Conservation (phyloP, 2,797 vertebrate species). For the Ptychadena robeensis region DNA sequence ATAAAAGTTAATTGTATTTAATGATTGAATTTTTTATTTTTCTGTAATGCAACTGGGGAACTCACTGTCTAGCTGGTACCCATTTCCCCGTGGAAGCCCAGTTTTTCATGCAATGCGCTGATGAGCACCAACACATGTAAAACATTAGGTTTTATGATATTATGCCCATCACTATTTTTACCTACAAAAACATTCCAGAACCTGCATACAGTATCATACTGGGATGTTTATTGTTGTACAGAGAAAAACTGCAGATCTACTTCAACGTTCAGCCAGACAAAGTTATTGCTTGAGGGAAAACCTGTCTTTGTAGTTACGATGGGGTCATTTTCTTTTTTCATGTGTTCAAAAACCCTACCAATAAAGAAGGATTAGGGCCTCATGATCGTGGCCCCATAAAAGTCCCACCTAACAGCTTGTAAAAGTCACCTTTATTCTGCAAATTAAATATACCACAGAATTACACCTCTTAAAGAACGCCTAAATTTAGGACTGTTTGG, state of each 20-base stretch:
- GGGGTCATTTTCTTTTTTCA: constrained; percentile 45
- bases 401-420: constrained; percentile 60
- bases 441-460: constrained; percentile 54
- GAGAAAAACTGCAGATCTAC: constrained; percentile 8
- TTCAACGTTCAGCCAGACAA: constrained; percentile 41
- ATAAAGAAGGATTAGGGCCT: constrained; percentile 45
- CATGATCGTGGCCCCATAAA: constrained; percentile 55
- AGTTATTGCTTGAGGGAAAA: constrained; percentile 16
- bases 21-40: no score
- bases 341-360: constrained; percentile 54
- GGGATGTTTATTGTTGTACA: not conserved
- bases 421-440: constrained; percentile 56
- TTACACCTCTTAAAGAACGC: constrained; percentile 51
- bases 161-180: not conserved
- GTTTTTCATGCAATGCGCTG: no score
- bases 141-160: not conserved
- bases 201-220: not conserved
- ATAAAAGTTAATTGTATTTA: no score
- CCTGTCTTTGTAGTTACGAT: constrained; percentile 49
- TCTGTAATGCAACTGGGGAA: no score
- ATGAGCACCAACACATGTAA: no score
- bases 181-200: not conserved
- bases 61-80: no score
- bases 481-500: constrained; percentile 28
- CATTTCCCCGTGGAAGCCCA: no score